A percentile compares a stretch with the other conserved stretches of the same genome.
phyloP scores from a whole-genome alignment of 2,797 vertebrate species.

The Enteromius radiatus region DNA sequence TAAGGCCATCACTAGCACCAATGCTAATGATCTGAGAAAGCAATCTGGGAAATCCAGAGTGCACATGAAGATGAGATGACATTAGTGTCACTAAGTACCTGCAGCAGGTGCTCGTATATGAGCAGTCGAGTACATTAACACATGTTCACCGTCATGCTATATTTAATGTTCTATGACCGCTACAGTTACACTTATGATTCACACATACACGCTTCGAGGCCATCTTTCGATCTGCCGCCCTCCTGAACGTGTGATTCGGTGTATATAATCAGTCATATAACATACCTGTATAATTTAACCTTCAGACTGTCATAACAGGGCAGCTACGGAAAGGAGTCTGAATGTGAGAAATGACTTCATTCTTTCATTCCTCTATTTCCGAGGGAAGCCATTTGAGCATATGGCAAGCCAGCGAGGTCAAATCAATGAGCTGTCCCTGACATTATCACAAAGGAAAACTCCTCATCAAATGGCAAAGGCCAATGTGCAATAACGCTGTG shows the following conservation, averaged over 20 bases:
- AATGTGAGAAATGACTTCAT: conserved; percentile 23
- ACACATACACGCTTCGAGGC: conserved; percentile 50
- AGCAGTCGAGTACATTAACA: conserved; percentile 48
- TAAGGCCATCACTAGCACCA: conserved; percentile 36
- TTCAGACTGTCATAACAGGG: conserved; percentile 17
- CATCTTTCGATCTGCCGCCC: not conserved
- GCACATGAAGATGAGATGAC: conserved; percentile 41
- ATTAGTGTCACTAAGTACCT: conserved; percentile 56
- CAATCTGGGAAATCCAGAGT: conserved; percentile 27
- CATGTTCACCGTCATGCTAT: conserved; percentile 37
- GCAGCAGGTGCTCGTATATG: conserved; percentile 54
- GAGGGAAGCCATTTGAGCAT: conserved; percentile 27
- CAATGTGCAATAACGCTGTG: conserved; percentile 17
- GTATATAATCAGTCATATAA: conserved; percentile 13
- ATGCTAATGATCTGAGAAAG: conserved; percentile 54
- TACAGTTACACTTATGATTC: conserved; percentile 35
- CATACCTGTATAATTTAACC: conserved; percentile 17
- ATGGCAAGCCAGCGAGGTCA: conserved; percentile 47
- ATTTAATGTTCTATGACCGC: conserved; percentile 60
- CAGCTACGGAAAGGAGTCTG: conserved; percentile 1
- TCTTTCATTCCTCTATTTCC: conserved; percentile 36
- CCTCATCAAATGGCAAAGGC: conserved; percentile 37
- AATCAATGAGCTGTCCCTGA: conserved; percentile 51
- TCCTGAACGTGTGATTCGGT: not conserved
- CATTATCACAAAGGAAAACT: conserved; percentile 50